Base-by-base conservation (phyloP, 2,797 vertebrate species). In the Rousettus madagascariensis region DNA sequence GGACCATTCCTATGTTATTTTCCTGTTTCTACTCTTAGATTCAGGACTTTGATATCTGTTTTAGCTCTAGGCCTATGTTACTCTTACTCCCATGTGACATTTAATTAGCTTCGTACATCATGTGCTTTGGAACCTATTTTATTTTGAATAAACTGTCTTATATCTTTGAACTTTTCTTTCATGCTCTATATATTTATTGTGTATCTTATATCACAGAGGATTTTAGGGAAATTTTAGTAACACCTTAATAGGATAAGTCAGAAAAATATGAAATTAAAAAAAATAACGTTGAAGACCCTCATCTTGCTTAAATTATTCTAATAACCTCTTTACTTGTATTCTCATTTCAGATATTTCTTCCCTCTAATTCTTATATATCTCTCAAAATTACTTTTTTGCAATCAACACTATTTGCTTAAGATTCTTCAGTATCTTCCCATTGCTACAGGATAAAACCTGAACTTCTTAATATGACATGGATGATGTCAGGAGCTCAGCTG, bases 331-430 rank as follows among this genome's bases (percentile, higher is more conserved):
- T 61, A 26, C 24, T 84, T 84, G 24, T 78, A 8, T 95, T 55
- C 61, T 91, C 22, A 77, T 91, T 93, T 93, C 38, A 84, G 41
- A 33, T 86, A 20, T 82, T 68, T 93, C 26, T 86, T 68, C 41
- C 20, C 20, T 80, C 20, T 43, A 36, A 66, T 68, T n/a, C 84
- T 86, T 86, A 13, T 36, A 8, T 53, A 41, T 74, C 74, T 92
- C 46, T 53, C 2, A n/a, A 10, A 68, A 6, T 80, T 79, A 86
- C 2, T 83, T 5, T 83, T 79, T 20, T 79, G 19, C 0, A 15
- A 6, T 61, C 36, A 59, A 59, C 24, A 84, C 19, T 77, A 46
- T 4, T 36, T 55, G 33, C 43, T 69, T 91, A 79, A 75, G 51
- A 69, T 6, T 86, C 28, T 74, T 49, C 13, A 6, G 4, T 55